Base-by-base conservation (phyloP, 2,113 vertebrate genomes). In the Sphaerodactylus townsendi region DNA sequence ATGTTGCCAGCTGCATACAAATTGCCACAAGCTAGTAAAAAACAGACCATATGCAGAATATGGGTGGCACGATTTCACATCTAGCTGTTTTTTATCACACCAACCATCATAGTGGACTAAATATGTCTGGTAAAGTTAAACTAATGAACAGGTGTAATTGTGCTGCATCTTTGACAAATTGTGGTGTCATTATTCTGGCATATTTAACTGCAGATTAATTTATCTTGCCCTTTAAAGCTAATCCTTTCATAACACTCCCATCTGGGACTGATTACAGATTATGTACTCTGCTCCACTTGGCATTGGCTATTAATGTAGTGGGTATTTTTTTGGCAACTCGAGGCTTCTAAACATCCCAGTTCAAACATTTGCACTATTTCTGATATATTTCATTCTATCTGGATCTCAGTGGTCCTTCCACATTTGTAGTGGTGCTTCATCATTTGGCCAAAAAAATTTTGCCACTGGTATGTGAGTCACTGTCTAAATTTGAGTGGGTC, bases 131-230 rank as follows among this genome's bases (percentile, higher is more conserved):
- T 5, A 75, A 81, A 73, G n/a, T 64, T 46, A 64, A 74, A 39
- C 56, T 35, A 75, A 66, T 75, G 35, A 76, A 83, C 21, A 83
- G 72, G 41, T 83, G 59, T n/a, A 50, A 35, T 48, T 28, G 14
- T 30, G 37, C 44, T 33, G 62, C 56, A 75, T 66, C 59, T 83
- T 75, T 83, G 48, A 75, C 62, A 66, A 65, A 83, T 75, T 35
- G 50, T 75, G 71, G 2, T 35, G 85, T 81, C 69, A 70, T 56
- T 76, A 25, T 0, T 69, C 66, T 72, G 25, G 56, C 82, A 87
- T 25, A 53, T 80, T 74, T 28, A 92, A 39, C 8, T 69, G 28
- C 5, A 39, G 80, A 88, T 70, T 56, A 77, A 70, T 50, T 66
- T 2, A 50, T 48, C 71, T 13, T 68, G 15, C 44, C 19, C 23